Conservation (phyloP, 2,113 vertebrate genomes). For the Ia io region DNA sequence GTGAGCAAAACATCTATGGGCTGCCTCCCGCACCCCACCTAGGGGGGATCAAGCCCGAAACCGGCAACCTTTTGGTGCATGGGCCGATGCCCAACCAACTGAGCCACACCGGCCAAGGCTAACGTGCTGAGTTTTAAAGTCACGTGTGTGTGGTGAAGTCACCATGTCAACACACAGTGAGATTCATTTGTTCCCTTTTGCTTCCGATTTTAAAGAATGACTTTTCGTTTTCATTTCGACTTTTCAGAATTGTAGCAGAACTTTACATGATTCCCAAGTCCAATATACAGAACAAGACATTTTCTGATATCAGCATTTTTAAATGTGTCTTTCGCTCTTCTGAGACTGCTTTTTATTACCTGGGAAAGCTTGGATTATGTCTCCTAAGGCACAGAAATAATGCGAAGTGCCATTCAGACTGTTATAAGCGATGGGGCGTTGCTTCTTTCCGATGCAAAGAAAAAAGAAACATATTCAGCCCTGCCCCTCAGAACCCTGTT, state of each 20-base stretch:
- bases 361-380: background rate
- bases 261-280: background rate
- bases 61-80: too few relatives aligned
- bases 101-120: too few relatives aligned
- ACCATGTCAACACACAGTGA: background rate
- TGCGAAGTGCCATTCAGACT: background rate
- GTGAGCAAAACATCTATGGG: too few relatives aligned
- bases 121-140: background rate
- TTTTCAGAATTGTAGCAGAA: background rate
- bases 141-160: background rate
- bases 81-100: too few relatives aligned
- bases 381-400: background rate
- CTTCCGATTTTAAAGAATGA: background rate
- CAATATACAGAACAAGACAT: background rate
- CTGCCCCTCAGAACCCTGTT: background rate
- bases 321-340: background rate
- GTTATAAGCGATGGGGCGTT: too few relatives aligned
- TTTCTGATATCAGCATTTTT: conserved; percentile 4
- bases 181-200: background rate
- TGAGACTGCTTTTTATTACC: background rate
- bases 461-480: conserved; percentile 27
- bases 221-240: background rate
- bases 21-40: too few relatives aligned
- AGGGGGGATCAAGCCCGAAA: too few relatives aligned
- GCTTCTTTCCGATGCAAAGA: background rate